phyloP scores from a whole-genome alignment of 2,113 vertebrate genomes.

The Labeo rohita region DNA sequence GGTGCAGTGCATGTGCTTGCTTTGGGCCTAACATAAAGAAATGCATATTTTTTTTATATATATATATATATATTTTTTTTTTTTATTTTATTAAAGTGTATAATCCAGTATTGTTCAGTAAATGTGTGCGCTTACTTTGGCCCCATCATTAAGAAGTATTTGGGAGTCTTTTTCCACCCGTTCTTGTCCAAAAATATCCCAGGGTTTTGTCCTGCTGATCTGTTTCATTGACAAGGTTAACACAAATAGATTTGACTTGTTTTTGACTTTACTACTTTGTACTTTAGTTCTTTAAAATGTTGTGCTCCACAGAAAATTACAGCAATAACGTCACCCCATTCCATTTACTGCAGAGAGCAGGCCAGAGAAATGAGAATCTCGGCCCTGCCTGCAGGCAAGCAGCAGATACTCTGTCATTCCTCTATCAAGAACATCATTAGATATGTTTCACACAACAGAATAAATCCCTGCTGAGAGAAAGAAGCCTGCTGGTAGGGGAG shows the following conservation, averaged over 20 bases:
- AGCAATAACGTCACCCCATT: not conserved
- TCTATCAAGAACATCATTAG: slow-evolving; percentile 40
- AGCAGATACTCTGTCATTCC: slow-evolving; percentile 36
- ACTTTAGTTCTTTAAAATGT: slow-evolving; percentile 27
- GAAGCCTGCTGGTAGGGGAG: slow-evolving; percentile 20
- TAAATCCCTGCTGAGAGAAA: slow-evolving; percentile 44
- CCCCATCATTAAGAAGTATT: not conserved
- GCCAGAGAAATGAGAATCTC: slow-evolving; percentile 20
- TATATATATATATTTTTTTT: too few relatives aligned
- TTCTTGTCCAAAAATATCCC: not conserved
- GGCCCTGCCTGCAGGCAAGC: slow-evolving; percentile 27
- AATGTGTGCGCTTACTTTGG: not conserved
- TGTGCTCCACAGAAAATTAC: slow-evolving; percentile 36
- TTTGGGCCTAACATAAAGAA: too few relatives aligned
- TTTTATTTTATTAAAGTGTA: too few relatives aligned
- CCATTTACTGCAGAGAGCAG: slow-evolving; percentile 5
- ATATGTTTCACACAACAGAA: slow-evolving; percentile 35
- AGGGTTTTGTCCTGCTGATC: not conserved
- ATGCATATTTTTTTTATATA: too few relatives aligned
- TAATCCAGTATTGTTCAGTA: too few relatives aligned
- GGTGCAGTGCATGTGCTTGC: not conserved
- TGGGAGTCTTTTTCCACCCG: not conserved
- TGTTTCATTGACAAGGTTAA: slow-evolving; percentile 9
- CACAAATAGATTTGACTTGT: not conserved
- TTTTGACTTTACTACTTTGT: slow-evolving; percentile 20